Evolutionary conservation across 2,888 invertebrate species (phyloP).

Genomic region (Eumerus sabulonum): DNA sequence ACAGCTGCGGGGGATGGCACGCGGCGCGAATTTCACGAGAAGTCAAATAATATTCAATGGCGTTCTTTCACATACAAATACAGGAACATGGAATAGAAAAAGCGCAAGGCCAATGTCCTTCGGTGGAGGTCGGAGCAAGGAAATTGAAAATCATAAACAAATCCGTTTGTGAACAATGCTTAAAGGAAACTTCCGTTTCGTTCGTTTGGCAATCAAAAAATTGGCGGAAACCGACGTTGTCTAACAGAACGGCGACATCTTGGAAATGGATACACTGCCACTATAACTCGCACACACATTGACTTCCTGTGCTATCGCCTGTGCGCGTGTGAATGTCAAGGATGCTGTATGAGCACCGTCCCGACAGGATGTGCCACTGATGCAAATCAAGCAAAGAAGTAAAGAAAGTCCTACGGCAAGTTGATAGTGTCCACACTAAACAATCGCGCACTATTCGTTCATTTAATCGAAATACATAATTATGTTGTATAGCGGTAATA

Average conservation of each 20-base stretch:
- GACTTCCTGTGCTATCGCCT: constrained; percentile 9
- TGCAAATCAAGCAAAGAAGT: too few relatives aligned
- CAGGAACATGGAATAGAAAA: background rate
- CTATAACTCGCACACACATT: constrained; percentile 9
- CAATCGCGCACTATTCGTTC: background rate
- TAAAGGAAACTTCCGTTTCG: background rate
- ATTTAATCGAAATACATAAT: background rate
- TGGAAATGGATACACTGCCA: constrained; percentile 25
- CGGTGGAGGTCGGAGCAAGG: constrained; percentile 1
- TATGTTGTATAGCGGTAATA: background rate
- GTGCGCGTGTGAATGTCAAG: constrained; percentile 57
- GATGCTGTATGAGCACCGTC: constrained; percentile 35
- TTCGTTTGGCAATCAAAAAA: background rate
- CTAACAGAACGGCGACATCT: constrained; percentile 47
- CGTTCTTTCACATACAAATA: constrained; percentile 35
- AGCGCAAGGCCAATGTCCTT: constrained; percentile 21
- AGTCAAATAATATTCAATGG: constrained; percentile 42
- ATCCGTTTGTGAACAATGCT: background rate
- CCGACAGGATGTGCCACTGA: constrained; percentile 31
- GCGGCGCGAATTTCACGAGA: background rate
- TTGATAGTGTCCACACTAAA: too few relatives aligned
- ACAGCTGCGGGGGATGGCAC: constrained; percentile 34
- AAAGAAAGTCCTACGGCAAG: too few relatives aligned
- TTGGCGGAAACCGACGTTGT: background rate
- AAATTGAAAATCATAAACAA: constrained; percentile 39